Base-by-base conservation (phyloP, 2,797 vertebrate genomes). In the Eutrigla gurnardus region DNA sequence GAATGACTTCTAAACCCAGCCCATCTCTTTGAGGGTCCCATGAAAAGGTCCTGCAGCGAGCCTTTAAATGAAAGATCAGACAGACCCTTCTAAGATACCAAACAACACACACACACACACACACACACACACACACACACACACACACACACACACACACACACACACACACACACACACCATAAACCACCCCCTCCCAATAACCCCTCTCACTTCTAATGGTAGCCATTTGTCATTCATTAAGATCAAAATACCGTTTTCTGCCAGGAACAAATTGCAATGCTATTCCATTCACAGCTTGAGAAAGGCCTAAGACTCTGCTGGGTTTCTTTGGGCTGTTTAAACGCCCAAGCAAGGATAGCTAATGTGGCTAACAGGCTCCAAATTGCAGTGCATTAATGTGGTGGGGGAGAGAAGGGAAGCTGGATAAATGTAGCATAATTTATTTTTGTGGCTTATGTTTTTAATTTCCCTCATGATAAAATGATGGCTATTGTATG, bases 181-280 rank as follows among this genome's bases (percentile, higher is more conserved):
- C 25, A 14, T 53, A 73, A 79, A 73, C 70, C 85, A 73, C 78
- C 82, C 75, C 86, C 82, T 69, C 75, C 67, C 96, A 96, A 96
- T 97, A 97, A 98, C 97, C 96, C 96, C 95, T 96, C 96, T 96
- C 96, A 95, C 95, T 97, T 97, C 96, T 98, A 98, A 98, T 97
- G 96, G 96, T 94, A 96, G 95, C 95, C 96, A 97, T 98, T 98
- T 97, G 97, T 97, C 97, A 96, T 98, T 98, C 96, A 97, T 98
- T 98, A 97, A 96, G 96, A 97, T 97, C 96, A 97, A 97, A 99
- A 98, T 97, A 96, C 94, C 95, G 96, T 96, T 97, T 96, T 96
- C 80, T 88, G 73, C 83, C 94, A 95, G 95, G 96, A 25, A 96
- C 96, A 97, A 98, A 97, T 98, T 98, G 96, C 95, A 96, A 97